phyloP scores from a whole-genome alignment of 2,888 invertebrate species.

The Pseudoips prasinana region DNA sequence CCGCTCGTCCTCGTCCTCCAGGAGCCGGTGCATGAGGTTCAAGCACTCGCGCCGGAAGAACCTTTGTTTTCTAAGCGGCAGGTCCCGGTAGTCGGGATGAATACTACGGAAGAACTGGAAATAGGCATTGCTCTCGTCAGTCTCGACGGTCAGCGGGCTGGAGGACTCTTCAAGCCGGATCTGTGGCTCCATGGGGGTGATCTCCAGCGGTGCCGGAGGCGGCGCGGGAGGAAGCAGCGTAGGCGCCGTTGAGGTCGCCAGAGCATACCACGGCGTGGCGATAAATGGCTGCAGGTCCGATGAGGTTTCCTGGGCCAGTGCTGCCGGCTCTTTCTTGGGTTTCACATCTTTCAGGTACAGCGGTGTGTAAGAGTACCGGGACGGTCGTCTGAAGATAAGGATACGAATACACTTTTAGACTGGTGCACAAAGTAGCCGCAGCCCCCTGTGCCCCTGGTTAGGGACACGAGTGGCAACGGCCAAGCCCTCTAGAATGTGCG shows the following conservation, averaged over 20 bases:
- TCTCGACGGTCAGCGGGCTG: slow-evolving; percentile 46
- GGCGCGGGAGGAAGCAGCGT: slow-evolving; percentile 8
- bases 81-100: slow-evolving; percentile 59
- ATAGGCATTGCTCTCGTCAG: slow-evolving; percentile 60
- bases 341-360: slow-evolving; percentile 33
- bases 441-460: no score
- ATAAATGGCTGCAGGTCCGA: slow-evolving; percentile 34
- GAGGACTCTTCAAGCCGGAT: slow-evolving; percentile 42
- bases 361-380: slow-evolving; percentile 47
- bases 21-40: slow-evolving; percentile 53
- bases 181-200: slow-evolving; percentile 40
- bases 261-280: slow-evolving; percentile 33
- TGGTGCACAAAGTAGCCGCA: neutral
- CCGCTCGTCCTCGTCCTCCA: slow-evolving; percentile 43
- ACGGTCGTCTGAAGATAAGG: slow-evolving; percentile 39
- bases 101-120: slow-evolving; percentile 73
- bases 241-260: slow-evolving; percentile 19
- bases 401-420: neutral
- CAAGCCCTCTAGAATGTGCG: no score
- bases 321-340: slow-evolving; percentile 20
- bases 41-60: slow-evolving; percentile 63
- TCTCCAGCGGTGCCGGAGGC: slow-evolving; percentile 22
- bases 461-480: no score
- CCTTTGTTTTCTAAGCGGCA: slow-evolving; percentile 51
- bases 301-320: slow-evolving; percentile 11